Evolutionary conservation across 1,140 invertebrate species (phyloP), one percentile per base, ranked within the genome.

Genomic region (Pectinophora gossypiella): DNA sequence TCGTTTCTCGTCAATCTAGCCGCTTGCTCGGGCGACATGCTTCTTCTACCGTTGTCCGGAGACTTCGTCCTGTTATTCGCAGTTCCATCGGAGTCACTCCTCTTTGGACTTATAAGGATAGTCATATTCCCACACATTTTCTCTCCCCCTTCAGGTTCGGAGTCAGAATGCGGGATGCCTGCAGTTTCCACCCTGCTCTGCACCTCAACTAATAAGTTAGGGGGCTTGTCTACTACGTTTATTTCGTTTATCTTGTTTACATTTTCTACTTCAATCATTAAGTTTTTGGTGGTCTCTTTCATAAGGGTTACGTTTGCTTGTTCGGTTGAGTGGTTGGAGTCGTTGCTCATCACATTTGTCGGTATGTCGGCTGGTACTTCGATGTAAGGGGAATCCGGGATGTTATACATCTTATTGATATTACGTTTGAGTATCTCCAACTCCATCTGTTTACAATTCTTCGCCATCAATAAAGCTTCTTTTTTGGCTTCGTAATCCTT

Each of bases 181-280:
- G n/a, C n/a, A n/a, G n/a, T n/a, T n/a, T n/a, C n/a, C n/a, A n/a
- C n/a, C n/a, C n/a, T n/a, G n/a, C 70, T 80, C 47, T 74, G 51
- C 0, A 81, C 56, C 5, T 75, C 51, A 3, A 79, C 20, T 10
- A 76, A 44, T 15, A 69, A 10, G 4, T 65, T 64, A 40, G 60
- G 51, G n/a, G 46, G n/a, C 9, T 65, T 27, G 0, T 47, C 45
- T 16, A 68, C 48, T 2, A 68, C 51, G 51, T 61, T 59, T 10
- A 61, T 20, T 19, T 50, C 42, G 13, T 57, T 47, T 12, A 42
- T 48, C 32, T 65, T 61, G 13, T 27, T 54, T 13, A 60, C 50
- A 38, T 64, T 70, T 51, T 79, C 71, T 16, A 77, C 55, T 70
- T 81, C 71, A 22, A 78, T n/a, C n/a, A n/a, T n/a, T n/a, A n/a